Percentiles rank a stretch among this genome's conserved stretches.
phyloP scores from a whole-genome alignment of 1,140 invertebrate species.

The Rhopalosiphum maidis region DNA sequence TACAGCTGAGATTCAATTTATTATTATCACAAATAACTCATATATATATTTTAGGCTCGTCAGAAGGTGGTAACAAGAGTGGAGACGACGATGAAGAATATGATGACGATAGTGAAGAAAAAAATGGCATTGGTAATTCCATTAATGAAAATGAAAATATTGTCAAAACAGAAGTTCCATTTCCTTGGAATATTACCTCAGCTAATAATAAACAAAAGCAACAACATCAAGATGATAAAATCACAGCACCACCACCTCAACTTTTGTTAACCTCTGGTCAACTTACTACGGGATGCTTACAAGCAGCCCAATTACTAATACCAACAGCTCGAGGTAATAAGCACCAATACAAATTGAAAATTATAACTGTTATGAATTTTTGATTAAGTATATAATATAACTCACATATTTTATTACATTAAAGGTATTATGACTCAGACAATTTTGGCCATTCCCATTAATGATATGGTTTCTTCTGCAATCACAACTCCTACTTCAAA shows the following conservation, averaged over 20 bases:
- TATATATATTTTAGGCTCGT: neutral
- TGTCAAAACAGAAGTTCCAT: constrained; percentile 25
- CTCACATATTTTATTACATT: neutral
- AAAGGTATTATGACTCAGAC: constrained; percentile 38
- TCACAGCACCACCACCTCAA: constrained; percentile 7
- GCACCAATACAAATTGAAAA: neutral
- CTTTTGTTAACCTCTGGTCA: constrained; percentile 42
- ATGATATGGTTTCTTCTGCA: neutral
- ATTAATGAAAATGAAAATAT: constrained; percentile 9
- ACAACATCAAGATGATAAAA: constrained; percentile 21
- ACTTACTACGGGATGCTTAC: constrained; percentile 41
- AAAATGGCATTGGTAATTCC: neutral
- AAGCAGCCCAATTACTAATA: constrained; percentile 38
- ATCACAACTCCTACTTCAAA: neutral
- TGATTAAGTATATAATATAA: neutral
- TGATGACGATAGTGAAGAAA: constrained; percentile 3
- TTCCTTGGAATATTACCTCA: constrained; percentile 21
- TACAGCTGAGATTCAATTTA: neutral
- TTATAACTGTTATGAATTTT: neutral
- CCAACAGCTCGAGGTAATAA: constrained; percentile 37
- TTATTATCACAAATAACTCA: neutral
- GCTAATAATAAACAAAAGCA: constrained; percentile 22
- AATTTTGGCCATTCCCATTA: constrained; percentile 40
- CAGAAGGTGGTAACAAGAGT: constrained; percentile 1
- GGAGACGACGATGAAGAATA: neutral